These are phyloP conservation scores for Scotopteryx bipunctaria DNA, from an alignment of 2,888 invertebrate genomes.

Conservation along the genomic window DNA sequence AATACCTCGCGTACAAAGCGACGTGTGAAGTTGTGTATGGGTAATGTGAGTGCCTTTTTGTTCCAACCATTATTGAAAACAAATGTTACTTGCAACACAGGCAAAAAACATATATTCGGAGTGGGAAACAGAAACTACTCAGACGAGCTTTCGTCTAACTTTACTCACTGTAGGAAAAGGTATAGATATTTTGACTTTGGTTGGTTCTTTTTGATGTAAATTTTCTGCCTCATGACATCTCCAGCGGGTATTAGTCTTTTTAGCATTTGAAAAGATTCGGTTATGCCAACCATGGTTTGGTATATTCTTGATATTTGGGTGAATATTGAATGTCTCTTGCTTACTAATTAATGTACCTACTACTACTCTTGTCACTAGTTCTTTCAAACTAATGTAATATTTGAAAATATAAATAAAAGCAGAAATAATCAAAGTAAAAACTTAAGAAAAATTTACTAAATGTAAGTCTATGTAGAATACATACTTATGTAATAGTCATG, in stretches of 20 bases:
- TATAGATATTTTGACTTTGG: neutral
- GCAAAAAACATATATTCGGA: slow-evolving; percentile 10
- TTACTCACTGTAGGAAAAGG: no score
- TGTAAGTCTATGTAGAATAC: no score
- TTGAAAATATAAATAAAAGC: neutral
- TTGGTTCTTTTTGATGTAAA: slow-evolving; percentile 13
- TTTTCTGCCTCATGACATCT: slow-evolving; percentile 1
- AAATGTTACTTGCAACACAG: slow-evolving; percentile 28
- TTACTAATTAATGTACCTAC: no score
- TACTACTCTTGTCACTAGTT: no score
- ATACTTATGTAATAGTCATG: no score
- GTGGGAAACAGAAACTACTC: neutral
- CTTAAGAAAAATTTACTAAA: no score
- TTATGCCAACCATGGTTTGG: neutral
- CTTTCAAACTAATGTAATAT: no score
- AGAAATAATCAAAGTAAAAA: no score
- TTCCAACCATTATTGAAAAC: slow-evolving; percentile 31
- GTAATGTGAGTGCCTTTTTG: slow-evolving; percentile 29
- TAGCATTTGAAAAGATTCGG: slow-evolving; percentile 5
- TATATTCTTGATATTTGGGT: neutral
- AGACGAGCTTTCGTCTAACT: neutral
- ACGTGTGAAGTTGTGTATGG: slow-evolving; percentile 25
- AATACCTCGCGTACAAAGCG: slow-evolving; percentile 23
- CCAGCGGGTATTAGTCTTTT: neutral
- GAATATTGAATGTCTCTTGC: neutral